Base-by-base conservation (phyloP, 2,113 vertebrate genomes). In the Crocuta crocuta region DNA sequence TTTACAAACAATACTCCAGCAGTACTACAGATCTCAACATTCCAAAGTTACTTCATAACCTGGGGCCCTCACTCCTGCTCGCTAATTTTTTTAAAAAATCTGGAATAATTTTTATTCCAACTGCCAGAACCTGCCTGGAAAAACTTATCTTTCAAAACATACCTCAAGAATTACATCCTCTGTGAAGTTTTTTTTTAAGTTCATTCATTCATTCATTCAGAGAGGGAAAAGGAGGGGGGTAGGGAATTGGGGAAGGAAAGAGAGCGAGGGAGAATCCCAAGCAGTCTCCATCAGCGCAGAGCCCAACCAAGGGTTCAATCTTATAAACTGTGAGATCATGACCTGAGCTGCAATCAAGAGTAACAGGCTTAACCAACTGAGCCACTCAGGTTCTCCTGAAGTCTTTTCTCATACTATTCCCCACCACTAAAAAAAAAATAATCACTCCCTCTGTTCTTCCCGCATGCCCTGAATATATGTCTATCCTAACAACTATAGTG, bases 51-150 rank as follows among this genome's bases (percentile, higher is more conserved):
- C 63, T 73, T 82, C 63, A 90, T 2, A 79, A 12, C 63, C 70
- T 28, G 4, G n/a, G 39, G 61, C 28, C 45, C 73, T 55, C 73
- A 66, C 5, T 70, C 58, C 26, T 76, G 66, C 66, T 78, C 31
- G 92, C 28, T 53, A 89, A 85, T 76, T 85, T 97, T 92, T 78
- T 43, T 26, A 26, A 26, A 28, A 12, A 43, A 89, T n/a, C 43
- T 76, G 7, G 50, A 89, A 84, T 43, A 92, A 89, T 85, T 89
- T 97, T 95, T 88, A 93, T 53, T 58, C 33, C 33, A 89, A 89
- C 0, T 45, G n/a, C 15, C 65, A 94, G 53, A 84, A 39, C 33
- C 63, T 88, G 16, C 85, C 74, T 82, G 33, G 39, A 82, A 96
- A 95, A 95, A n/a, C 2, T 90, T 26, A 94, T 78, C 50, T 86